Conservation (phyloP, 2,113 vertebrate genomes). For the Origma solitaria region DNA sequence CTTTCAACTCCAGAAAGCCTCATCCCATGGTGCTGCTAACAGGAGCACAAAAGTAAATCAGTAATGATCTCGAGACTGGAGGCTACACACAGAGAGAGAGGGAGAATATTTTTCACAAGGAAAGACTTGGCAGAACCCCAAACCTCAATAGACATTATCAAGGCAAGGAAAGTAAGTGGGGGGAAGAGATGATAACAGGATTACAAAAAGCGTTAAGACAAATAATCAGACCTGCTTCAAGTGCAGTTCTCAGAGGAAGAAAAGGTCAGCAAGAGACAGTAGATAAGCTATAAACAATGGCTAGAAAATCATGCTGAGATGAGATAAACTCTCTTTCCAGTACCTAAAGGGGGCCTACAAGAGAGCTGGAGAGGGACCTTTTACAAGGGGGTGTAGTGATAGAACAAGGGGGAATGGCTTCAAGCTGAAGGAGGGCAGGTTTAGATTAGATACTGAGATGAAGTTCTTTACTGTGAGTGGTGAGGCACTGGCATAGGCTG, state of each 20-base stretch:
- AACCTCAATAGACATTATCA: neutral
- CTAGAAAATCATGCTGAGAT: neutral
- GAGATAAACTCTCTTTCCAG: neutral
- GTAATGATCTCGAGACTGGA: neutral
- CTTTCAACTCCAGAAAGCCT: neutral
- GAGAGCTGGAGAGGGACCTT: neutral
- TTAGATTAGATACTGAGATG: neutral
- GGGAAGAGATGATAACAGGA: neutral
- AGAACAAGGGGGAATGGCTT: neutral
- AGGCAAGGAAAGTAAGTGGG: neutral
- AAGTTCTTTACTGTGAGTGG: neutral
- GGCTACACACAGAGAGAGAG: neutral
- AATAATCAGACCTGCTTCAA: neutral
- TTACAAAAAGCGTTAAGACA: neutral
- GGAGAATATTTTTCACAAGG: neutral
- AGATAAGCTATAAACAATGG: slow-evolving; percentile 9
- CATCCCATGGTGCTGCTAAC: neutral
- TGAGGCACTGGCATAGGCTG: neutral
- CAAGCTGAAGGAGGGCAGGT: neutral
- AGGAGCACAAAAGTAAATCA: neutral
- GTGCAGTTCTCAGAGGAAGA: neutral
- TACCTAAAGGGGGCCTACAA: neutral
- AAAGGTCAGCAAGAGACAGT: neutral
- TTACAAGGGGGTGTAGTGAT: neutral
- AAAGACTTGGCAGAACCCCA: neutral